A percentile compares a stretch with the other conserved stretches of the same genome.
phyloP scores from a whole-genome alignment of 2,888 invertebrate species.

The Drosophila nigricruria region DNA sequence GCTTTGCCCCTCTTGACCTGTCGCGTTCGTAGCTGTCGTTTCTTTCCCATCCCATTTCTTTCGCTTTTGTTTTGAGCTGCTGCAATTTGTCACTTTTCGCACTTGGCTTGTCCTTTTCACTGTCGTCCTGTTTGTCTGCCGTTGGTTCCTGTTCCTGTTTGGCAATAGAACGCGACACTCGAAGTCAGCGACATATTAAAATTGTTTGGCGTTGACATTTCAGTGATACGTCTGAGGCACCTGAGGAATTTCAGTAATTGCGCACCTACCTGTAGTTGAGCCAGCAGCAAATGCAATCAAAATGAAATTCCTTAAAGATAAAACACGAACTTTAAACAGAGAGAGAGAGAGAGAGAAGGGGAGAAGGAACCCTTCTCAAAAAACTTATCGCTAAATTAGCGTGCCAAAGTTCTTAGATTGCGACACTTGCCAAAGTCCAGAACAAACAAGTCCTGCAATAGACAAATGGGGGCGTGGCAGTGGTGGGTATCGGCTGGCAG shows the following conservation, averaged over 20 bases:
- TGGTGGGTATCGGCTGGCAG: background rate
- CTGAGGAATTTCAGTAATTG: constrained; percentile 49
- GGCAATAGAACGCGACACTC: constrained; percentile 39
- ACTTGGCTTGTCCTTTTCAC: constrained; percentile 56
- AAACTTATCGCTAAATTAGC: constrained; percentile 71
- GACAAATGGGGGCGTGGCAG: constrained; percentile 2
- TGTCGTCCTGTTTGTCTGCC: constrained; percentile 22
- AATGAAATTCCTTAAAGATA: constrained; percentile 44
- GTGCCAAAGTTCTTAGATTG: constrained; percentile 58
- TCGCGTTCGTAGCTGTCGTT: constrained; percentile 33
- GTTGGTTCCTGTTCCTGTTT: constrained; percentile 5
- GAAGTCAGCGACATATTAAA: constrained; percentile 53
- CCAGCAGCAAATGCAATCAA: constrained; percentile 6
- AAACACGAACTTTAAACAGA: constrained; percentile 14
- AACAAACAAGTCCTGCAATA: constrained; percentile 35
- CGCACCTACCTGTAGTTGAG: constrained; percentile 38
- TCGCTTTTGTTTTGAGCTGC: constrained; percentile 39
- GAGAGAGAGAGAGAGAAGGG: background rate
- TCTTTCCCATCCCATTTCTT: constrained; percentile 2
- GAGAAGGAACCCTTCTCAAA: constrained; percentile 44
- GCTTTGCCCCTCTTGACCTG: constrained; percentile 52
- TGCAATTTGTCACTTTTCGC: constrained; percentile 76
- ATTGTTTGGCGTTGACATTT: constrained; percentile 62
- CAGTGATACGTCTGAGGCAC: constrained; percentile 43
- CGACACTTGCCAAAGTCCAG: constrained; percentile 50